Evolutionary conservation across 2,888 invertebrate species (phyloP), one percentile per base, ranked within the genome.

Genomic region (Clistopyga incitator): DNA sequence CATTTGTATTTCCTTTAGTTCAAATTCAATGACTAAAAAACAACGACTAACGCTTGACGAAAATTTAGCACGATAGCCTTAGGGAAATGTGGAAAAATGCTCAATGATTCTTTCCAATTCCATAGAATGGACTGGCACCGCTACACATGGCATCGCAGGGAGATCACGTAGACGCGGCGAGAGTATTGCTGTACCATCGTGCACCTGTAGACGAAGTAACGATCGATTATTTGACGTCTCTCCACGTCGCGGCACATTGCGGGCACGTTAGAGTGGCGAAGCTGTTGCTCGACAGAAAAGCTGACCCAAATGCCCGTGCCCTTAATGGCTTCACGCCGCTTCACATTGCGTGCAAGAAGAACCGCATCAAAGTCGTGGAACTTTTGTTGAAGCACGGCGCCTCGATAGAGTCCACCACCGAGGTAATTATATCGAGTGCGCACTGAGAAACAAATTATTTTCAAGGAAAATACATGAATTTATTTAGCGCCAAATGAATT

Each of bases 171-270:
- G 98, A 99, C 93, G 98, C 98, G 82, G 99, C 99, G 6, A 95
- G 98, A 75, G 97, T 98, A 71, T 95, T 99, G 8, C 95, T 99
- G 13, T 96, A 97, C 88, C 98, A 99, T 93, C 97, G 98, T 86
- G 99, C 99, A 1, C 98, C 98, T n/a, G 99, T 99, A 68, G 99
- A 99, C 94, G 99, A 99, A 94, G 98, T 99, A 85, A 99, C 99
- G 0, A 98, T 99, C 56, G 99, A 99, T 94, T 99, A 99, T 93
- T 94, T 99, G 90, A 99, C 99, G 0, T 98, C 99, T 1, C 95
- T 99, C 45, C 99, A 99, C 92, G 99, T 99, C 8, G 98, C 98
- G 15, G 98, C 98, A 0, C 98, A 98, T 90, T 98, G 98, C 90
- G 98, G 98, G 8, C 98, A 98, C 92, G 98, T 98, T 42, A 95